Conservation (phyloP, 2,113 vertebrate species). For the Pyrgilauda ruficollis region DNA sequence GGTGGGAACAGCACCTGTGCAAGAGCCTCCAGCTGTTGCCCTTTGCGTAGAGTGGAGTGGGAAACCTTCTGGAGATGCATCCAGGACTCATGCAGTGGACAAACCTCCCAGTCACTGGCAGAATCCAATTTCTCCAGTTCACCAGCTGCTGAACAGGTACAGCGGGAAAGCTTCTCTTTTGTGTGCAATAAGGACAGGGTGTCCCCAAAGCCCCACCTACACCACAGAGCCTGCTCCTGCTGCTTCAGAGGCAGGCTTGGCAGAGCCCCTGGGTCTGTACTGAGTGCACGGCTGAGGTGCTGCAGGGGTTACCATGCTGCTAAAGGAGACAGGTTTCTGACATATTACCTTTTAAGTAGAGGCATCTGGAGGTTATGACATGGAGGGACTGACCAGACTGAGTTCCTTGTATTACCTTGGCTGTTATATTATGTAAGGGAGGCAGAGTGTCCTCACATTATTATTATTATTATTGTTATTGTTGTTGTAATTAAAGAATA, state of each 20-base stretch:
- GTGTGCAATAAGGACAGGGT: not conserved
- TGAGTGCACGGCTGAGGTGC: not conserved
- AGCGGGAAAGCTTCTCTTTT: not conserved
- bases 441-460: not conserved
- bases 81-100: not conserved
- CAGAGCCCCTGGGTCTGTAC: not conserved
- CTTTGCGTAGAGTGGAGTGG: not conserved
- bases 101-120: not conserved
- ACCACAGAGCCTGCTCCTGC: not conserved
- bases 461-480: not conserved
- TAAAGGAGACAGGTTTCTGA: not conserved
- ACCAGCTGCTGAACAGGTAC: not conserved
- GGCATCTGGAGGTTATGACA: not conserved
- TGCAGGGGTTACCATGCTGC: not conserved
- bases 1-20: not conserved
- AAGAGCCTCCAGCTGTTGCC: not conserved
- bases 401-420: not conserved
- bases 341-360: not conserved
- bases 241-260: not conserved
- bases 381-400: not conserved
- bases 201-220: fast-evolving
- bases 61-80: not conserved
- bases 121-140: not conserved
- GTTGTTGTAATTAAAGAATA: constrained; percentile 31
- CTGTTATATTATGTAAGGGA: not conserved